Base-by-base conservation (phyloP, 1,140 invertebrate species). In the Drosophila grimshawi region DNA sequence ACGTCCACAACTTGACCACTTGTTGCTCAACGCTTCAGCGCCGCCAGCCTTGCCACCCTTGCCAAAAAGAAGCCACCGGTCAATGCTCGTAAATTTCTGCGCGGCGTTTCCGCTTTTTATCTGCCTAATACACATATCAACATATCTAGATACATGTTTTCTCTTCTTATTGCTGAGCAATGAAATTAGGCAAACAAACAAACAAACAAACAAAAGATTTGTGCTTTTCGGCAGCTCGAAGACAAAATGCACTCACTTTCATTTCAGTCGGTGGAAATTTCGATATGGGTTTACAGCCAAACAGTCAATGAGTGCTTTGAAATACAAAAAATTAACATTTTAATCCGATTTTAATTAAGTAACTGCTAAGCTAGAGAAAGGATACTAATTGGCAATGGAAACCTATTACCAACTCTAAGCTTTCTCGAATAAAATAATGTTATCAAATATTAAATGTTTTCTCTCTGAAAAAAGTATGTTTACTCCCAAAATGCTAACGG, bases 81-180 rank as follows among this genome's bases (percentile, higher is more conserved):
- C 65, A 63, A 29, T 70, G 71, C 41, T 67, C 76, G 68, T 89
- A 89, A 89, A 88, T 89, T 80, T 68, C 56, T 61, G 51, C 71
- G 48, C 63, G 66, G 39, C 71, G 73, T 83, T 88, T 86, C 83
- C 83, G 83, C 72, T 86, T 77, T 60, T 76, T 68, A 33, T 56
- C 67, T 59, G 56, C 6, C 55, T 43, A 43, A 43, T 5, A 33
- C 33, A 33, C n/a, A 43, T 3, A 43, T n/a, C 19, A 37, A 41
- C 11, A 56, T 29, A 32, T 4, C 56, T 5, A 33, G 11, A 19
- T 11, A 4, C 41, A 19, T 33, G 41, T 19, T 19, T 19, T 19
- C 8, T 32, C 6, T 7, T 46, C 41, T 46, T 4, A 46, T 29
- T 19, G 56, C 41, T 33, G 41, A 33, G 37, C 43, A 46, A 33